phyloP scores from a whole-genome alignment of 1,140 invertebrate species.

The Artemia franciscana region DNA sequence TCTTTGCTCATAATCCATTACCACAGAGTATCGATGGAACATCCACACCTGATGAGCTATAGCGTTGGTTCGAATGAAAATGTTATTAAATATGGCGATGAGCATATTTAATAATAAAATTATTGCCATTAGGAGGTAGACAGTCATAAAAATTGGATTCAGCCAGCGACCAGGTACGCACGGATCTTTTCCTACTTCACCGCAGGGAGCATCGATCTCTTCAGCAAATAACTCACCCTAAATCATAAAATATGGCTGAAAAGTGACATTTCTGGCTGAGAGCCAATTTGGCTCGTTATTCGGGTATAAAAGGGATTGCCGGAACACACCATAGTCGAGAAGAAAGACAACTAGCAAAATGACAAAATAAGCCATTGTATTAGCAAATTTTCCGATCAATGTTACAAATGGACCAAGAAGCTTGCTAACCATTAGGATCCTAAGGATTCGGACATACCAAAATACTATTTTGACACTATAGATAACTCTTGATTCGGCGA shows the following conservation, averaged over 20 bases:
- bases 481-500: constrained; percentile 56
- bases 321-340: constrained; percentile 83
- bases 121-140: constrained; percentile 85
- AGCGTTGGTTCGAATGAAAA: constrained; percentile 86
- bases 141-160: constrained; percentile 75
- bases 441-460: constrained; percentile 83
- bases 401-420: constrained; percentile 90
- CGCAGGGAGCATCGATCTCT: constrained; percentile 36
- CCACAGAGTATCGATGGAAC: constrained; percentile 90
- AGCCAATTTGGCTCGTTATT: constrained; percentile 64
- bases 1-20: constrained; percentile 94
- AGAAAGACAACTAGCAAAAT: constrained; percentile 80
- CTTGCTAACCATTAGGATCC: constrained; percentile 85
- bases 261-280: constrained; percentile 71
- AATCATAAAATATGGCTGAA: constrained; percentile 53
- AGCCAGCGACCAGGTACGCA: constrained; percentile 80
- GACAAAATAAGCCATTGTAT: constrained; percentile 88
- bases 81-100: constrained; percentile 96
- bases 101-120: constrained; percentile 91
- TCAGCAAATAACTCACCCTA: constrained; percentile 69
- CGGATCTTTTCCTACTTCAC: constrained; percentile 14
- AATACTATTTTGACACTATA: constrained; percentile 83
- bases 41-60: constrained; percentile 94
- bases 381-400: constrained; percentile 97
- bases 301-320: constrained; percentile 77